phyloP scores from a whole-genome alignment of 2,888 invertebrate genomes.

The Scaptomyza polygonia region DNA sequence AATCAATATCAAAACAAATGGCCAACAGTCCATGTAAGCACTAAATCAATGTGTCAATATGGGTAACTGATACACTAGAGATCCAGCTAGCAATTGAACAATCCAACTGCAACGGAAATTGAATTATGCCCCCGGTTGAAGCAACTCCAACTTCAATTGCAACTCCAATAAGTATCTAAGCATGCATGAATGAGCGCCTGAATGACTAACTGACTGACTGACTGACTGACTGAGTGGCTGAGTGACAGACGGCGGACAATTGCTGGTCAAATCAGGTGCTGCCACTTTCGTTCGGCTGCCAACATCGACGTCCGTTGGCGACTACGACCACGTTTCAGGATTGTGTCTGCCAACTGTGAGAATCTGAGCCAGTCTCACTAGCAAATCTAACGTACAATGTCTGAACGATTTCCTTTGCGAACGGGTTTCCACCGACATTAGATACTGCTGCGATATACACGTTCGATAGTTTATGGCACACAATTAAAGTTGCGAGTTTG shows the following conservation, averaged over 20 bases:
- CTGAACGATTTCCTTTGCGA: constrained; percentile 73
- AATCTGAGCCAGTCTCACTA: constrained; percentile 43
- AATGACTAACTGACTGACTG: constrained; percentile 45
- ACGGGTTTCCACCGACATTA: constrained; percentile 72
- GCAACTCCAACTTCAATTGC: constrained; percentile 29
- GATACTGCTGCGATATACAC: constrained; percentile 66
- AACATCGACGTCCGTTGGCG: constrained; percentile 44
- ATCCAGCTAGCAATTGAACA: constrained; percentile 27
- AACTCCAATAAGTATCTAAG: constrained; percentile 52
- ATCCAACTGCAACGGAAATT: constrained; percentile 65
- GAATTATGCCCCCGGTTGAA: constrained; percentile 68
- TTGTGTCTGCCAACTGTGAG: constrained; percentile 64
- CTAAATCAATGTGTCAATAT: constrained; percentile 80
- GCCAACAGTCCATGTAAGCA: constrained; percentile 73
- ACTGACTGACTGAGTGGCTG: constrained; percentile 54
- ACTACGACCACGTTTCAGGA: constrained; percentile 38
- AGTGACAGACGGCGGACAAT: constrained; percentile 72
- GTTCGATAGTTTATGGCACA: constrained; percentile 70
- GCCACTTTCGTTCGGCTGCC: constrained; percentile 63
- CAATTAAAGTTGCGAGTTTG: constrained; percentile 70
- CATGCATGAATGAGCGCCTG: constrained; percentile 76
- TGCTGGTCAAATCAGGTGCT: constrained; percentile 71
- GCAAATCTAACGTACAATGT: constrained; percentile 61
- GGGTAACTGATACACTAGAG: constrained; percentile 72
- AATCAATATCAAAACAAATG: constrained; percentile 77